phyloP scores from a whole-genome alignment of 1,140 invertebrate species.

The Papilio dardanus region DNA sequence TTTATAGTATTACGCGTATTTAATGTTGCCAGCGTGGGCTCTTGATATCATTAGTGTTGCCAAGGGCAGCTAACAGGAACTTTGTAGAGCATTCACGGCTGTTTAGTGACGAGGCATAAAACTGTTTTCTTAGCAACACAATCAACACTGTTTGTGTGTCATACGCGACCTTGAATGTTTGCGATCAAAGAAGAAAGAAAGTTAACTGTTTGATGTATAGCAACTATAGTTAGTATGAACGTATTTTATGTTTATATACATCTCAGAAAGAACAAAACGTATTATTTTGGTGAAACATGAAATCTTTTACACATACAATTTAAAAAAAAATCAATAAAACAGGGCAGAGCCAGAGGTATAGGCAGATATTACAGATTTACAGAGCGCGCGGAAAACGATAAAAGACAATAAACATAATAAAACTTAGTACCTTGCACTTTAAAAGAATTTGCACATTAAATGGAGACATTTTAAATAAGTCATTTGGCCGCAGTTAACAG shows the following conservation, averaged over 20 bases:
- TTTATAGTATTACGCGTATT: neutral
- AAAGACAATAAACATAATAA: neutral
- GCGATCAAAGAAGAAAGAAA: conserved; percentile 30
- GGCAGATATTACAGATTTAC: too few relatives aligned
- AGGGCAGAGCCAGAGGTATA: too few relatives aligned
- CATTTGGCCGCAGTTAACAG: conserved; percentile 16
- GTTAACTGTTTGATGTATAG: conserved; percentile 16
- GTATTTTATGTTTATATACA: conserved; percentile 1
- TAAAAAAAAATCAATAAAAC: too few relatives aligned
- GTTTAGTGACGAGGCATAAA: conserved; percentile 30
- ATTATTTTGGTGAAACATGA: neutral
- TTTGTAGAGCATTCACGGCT: conserved; percentile 23
- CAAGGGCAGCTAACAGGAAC: conserved; percentile 34
- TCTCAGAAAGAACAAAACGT: neutral
- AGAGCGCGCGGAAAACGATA: too few relatives aligned
- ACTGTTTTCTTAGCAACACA: conserved; percentile 27
- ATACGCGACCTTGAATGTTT: conserved; percentile 24
- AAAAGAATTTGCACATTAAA: conserved; percentile 25
- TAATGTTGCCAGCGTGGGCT: conserved; percentile 30
- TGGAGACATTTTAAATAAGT: conserved; percentile 6
- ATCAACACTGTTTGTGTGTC: conserved; percentile 31
- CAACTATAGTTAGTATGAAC: neutral
- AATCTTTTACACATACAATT: too few relatives aligned
- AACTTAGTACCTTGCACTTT: neutral
- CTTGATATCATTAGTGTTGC: conserved; percentile 26